Base-by-base conservation (phyloP, 2,113 vertebrate species). In the Dasyornis broadbenti region DNA sequence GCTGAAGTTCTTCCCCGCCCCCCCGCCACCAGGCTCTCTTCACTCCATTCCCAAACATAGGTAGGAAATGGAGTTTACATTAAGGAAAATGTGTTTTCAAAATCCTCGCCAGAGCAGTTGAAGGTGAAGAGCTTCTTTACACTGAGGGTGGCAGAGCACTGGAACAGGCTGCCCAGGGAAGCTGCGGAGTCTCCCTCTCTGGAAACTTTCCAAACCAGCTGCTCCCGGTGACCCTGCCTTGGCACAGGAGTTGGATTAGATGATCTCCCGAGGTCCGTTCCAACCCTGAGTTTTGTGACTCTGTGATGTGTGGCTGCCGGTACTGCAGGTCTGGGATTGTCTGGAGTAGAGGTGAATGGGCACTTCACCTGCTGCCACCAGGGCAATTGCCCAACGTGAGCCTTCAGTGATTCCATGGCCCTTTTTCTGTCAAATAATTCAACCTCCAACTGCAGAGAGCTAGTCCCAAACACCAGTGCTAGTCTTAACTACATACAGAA, bases 371-470 rank as follows among this genome's bases (percentile, higher is more conserved):
- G 0, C 39, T 35, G 33, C 35, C 35, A 33, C 2, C 7, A 4
- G 15, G 12, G 37, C 21, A 11, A 6, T n/a, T 0, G 1, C 49
- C 52, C 30, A 6, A 1, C 3, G 0, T 0, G 0, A 0, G 3
- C 24, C 31, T 26, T 3, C 8, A 30, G 40, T 7, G 60, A 28
- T 40, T n/a, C 17, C 21, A 2, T 2, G 3, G 49, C 16, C 47
- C 54, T 56, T 16, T 24, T 11, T 21, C 54, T 2, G 13, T 8
- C 39, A 53, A 28, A 40, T 5, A 31, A 70, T 27, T 39, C 65
- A 52, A 12, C 21, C 18, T 14, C 17, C 18, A 17, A 17, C 1
- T n/a, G 24, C 68, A 68, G 70, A 78, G 71, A 37, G 49, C 7
- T 39, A 9, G 37, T 1, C 6, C 33, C 35, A 39, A 69, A 53